Conservation (phyloP, 2,113 vertebrate species). For the Cisticola juncidis region DNA sequence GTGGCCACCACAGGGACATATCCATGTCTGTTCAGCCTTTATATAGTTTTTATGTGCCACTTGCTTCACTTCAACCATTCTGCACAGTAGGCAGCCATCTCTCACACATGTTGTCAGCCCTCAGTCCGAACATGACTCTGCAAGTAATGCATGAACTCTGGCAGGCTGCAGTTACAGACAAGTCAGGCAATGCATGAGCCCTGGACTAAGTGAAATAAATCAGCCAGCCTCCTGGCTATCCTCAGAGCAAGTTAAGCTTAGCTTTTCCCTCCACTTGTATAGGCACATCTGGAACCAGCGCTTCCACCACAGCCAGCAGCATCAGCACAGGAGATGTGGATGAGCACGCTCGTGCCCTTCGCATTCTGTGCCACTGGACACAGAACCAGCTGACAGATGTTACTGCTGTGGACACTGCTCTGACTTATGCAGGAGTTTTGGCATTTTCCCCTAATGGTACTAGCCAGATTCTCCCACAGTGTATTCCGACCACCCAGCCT, state of each 20-base stretch:
- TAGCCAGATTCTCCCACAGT: background rate
- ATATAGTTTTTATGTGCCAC: background rate
- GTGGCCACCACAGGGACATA: background rate
- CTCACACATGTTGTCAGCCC: background rate
- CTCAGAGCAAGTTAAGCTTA: background rate
- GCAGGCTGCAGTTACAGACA: background rate
- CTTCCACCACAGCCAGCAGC: background rate
- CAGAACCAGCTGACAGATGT: background rate
- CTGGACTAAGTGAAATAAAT: background rate
- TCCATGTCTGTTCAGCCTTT: background rate
- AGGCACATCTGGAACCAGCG: rapidly evolving
- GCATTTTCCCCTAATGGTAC: background rate
- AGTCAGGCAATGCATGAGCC: background rate
- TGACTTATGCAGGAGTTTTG: background rate
- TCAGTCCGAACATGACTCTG: rapidly evolving
- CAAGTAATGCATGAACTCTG: background rate
- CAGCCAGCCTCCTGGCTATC: background rate
- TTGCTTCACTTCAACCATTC: background rate
- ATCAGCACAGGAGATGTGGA: rapidly evolving
- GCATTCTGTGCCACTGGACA: background rate
- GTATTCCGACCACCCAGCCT: background rate
- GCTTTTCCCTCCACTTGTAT: rapidly evolving
- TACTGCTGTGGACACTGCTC: background rate
- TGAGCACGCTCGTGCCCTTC: rapidly evolving
- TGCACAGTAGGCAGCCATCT: background rate